A percentile compares a stretch with the other conserved stretches of the same genome.
phyloP scores from a whole-genome alignment of 2,888 invertebrate genomes.

The Dilophus febrilis region DNA sequence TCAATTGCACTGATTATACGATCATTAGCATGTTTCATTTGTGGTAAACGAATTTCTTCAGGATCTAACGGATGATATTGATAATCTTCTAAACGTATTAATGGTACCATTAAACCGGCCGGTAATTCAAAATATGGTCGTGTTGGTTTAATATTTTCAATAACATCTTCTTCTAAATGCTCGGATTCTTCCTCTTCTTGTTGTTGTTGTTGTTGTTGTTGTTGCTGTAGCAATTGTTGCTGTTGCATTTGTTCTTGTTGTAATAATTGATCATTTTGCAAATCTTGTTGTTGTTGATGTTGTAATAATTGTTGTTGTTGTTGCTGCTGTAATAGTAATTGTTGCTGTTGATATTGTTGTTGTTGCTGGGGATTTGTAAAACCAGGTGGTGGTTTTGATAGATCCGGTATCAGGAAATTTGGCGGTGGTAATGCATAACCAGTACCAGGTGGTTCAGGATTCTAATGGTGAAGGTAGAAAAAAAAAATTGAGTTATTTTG shows the following conservation, averaged over 20 bases:
- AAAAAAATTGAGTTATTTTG: too few species aligned
- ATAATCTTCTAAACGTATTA: slow-evolving; percentile 82
- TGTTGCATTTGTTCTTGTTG: neutral
- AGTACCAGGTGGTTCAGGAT: slow-evolving; percentile 6
- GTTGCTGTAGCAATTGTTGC: neutral
- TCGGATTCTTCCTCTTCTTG: slow-evolving; percentile 18
- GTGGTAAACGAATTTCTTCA: slow-evolving; percentile 75
- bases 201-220: slow-evolving; percentile 18
- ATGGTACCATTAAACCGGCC: slow-evolving; percentile 90
- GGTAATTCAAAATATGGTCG: slow-evolving; percentile 94
- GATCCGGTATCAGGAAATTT: slow-evolving; percentile 51
- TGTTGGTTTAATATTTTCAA: slow-evolving; percentile 67
- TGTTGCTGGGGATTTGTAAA: slow-evolving; percentile 34
- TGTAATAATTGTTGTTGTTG: neutral
- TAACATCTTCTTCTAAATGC: slow-evolving; percentile 20
- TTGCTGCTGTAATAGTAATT: slow-evolving; percentile 9
- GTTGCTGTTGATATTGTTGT: slow-evolving; percentile 16
- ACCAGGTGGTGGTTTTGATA: slow-evolving; percentile 75
- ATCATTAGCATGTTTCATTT: slow-evolving; percentile 89
- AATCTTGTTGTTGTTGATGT: slow-evolving; percentile 17
- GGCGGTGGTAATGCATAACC: slow-evolving; percentile 27
- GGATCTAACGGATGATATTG: slow-evolving; percentile 84
- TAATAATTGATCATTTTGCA: slow-evolving; percentile 17
- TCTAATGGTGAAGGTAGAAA: too few species aligned
- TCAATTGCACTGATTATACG: slow-evolving; percentile 84